These are phyloP conservation scores for Caenorhabditis sinica DNA, from an alignment of 2,888 invertebrate species.

Conservation along the genomic window DNA sequence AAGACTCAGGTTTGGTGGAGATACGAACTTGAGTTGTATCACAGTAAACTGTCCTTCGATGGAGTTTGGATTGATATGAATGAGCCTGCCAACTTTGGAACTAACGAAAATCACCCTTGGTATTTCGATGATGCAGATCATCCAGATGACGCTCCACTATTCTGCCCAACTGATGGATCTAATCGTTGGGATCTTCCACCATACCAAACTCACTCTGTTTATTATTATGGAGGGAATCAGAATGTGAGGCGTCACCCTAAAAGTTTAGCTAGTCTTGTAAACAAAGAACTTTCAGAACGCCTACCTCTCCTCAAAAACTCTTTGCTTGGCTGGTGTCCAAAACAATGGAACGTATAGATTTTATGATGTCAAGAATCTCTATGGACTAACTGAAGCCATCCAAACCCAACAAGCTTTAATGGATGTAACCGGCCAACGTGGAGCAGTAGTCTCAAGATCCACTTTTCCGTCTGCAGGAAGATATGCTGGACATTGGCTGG, in stretches of 20 bases:
- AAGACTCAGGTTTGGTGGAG: slow-evolving; percentile 80
- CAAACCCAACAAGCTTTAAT: slow-evolving; percentile 87
- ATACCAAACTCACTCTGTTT: slow-evolving; percentile 77
- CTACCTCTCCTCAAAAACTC: slow-evolving; percentile 79
- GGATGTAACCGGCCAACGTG: slow-evolving; percentile 83
- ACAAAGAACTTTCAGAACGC: slow-evolving; percentile 12
- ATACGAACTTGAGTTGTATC: slow-evolving; percentile 75
- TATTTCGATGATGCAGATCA: slow-evolving; percentile 74
- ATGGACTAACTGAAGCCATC: slow-evolving; percentile 89
- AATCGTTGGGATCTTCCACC: slow-evolving; percentile 80
- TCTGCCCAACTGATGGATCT: slow-evolving; percentile 76
- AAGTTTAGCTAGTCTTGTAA: not conserved
- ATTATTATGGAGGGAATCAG: slow-evolving; percentile 70
- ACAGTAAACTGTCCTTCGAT: slow-evolving; percentile 86
- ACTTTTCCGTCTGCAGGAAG: slow-evolving; percentile 84
- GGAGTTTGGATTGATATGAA: slow-evolving; percentile 95
- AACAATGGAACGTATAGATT: slow-evolving; percentile 74
- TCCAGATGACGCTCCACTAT: slow-evolving; percentile 73
- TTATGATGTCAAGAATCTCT: slow-evolving; percentile 85
- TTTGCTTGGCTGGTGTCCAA: slow-evolving; percentile 79
- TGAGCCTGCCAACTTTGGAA: slow-evolving; percentile 90
- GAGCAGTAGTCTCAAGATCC: slow-evolving; percentile 84
- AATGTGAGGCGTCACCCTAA: slow-evolving; percentile 13
- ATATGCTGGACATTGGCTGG: slow-evolving; percentile 89
- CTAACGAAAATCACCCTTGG: slow-evolving; percentile 79